phyloP scores from a whole-genome alignment of 2,888 invertebrate species.

The Ceraclea dissimilis region DNA sequence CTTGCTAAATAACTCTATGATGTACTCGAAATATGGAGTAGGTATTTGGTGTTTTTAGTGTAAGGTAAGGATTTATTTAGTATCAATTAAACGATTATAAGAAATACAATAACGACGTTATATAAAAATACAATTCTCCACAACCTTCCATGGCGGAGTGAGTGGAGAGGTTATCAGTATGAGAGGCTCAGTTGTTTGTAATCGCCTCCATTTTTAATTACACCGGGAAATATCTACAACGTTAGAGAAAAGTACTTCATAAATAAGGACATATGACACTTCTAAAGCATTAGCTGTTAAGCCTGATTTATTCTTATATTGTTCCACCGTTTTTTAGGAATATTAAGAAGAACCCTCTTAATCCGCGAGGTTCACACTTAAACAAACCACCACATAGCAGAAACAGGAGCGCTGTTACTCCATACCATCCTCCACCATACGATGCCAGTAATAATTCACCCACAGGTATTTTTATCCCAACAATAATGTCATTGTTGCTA shows the following conservation, averaged over 20 bases:
- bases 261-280: constrained; percentile 26
- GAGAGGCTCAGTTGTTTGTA: too few relatives aligned
- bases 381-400: constrained; percentile 7
- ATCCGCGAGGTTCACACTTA: constrained; percentile 20
- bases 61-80: too few relatives aligned
- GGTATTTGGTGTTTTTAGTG: too few relatives aligned
- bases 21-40: too few relatives aligned
- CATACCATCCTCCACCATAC: not conserved
- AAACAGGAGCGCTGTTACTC: not conserved
- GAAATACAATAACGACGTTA: too few relatives aligned
- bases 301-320: constrained; percentile 26
- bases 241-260: constrained; percentile 21
- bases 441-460: not conserved
- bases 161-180: too few relatives aligned
- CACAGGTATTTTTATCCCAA: constrained; percentile 1
- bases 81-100: too few relatives aligned
- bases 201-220: not conserved
- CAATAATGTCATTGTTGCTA: not conserved
- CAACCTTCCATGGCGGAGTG: too few relatives aligned
- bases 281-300: constrained; percentile 21
- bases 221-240: not conserved
- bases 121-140: too few relatives aligned
- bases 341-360: constrained; percentile 25
- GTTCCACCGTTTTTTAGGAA: constrained; percentile 23
- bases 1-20: too few relatives aligned